Evolutionary conservation across 2,888 invertebrate species (phyloP).

Genomic region (Cephus sareptanus): DNA sequence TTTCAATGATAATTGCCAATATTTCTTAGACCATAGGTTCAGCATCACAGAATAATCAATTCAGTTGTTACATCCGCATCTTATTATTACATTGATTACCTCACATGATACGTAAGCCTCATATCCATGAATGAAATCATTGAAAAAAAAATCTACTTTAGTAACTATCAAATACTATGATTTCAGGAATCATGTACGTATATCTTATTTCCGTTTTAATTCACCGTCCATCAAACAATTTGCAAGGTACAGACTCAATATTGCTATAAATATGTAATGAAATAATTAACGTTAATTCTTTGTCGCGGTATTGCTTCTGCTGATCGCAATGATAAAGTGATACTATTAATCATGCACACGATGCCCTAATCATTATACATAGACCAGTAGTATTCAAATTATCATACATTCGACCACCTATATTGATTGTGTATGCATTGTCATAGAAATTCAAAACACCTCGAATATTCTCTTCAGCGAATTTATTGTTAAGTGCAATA

Average conservation of each 20-base stretch:
- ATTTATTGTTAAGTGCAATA: neutral
- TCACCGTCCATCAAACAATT: neutral
- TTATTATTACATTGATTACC: neutral
- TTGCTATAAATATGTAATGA: neutral
- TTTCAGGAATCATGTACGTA: neutral
- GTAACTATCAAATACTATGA: neutral
- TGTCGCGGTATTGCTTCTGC: neutral
- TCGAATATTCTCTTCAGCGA: neutral
- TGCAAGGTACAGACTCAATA: neutral
- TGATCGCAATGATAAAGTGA: neutral
- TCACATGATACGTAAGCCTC: neutral
- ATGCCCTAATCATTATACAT: neutral
- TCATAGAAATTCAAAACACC: neutral
- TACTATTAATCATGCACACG: neutral
- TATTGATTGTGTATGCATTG: neutral
- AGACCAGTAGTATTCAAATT: neutral
- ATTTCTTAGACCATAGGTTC: neutral
- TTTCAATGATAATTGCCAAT: neutral
- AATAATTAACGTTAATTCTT: neutral
- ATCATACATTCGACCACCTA: neutral
- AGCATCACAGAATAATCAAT: neutral
- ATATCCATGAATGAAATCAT: neutral
- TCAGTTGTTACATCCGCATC: neutral
- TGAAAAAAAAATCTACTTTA: neutral
- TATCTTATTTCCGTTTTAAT: neutral